Evolutionary conservation across 2,888 invertebrate species (phyloP).

Genomic region (Pseudeuparius sepicola): DNA sequence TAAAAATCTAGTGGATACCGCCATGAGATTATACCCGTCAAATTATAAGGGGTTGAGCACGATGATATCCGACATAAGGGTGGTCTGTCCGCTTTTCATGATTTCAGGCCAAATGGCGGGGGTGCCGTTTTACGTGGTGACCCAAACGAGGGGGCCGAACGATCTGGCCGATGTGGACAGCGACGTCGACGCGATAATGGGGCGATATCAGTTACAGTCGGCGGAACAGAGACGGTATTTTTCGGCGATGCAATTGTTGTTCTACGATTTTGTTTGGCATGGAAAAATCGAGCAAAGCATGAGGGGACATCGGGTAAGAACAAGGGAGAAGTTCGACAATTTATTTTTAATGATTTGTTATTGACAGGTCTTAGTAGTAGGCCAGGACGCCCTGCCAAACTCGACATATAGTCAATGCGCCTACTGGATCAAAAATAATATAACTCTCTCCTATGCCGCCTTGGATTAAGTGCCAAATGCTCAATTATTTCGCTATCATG

Average conservation of each 20-base stretch:
- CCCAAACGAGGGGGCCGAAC: slow-evolving; percentile 47
- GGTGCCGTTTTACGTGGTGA: slow-evolving; percentile 66
- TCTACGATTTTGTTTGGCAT: slow-evolving; percentile 72
- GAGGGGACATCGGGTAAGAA: slow-evolving; percentile 30
- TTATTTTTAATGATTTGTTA: too few species aligned
- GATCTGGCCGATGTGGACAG: slow-evolving; percentile 43
- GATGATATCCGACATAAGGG: slow-evolving; percentile 70
- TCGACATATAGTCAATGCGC: slow-evolving; percentile 64
- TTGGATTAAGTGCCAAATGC: slow-evolving; percentile 54
- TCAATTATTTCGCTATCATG: too few species aligned
- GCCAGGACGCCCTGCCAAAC: slow-evolving; percentile 57
- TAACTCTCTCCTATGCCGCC: slow-evolving; percentile 66
- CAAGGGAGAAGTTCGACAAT: too few species aligned
- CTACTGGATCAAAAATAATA: slow-evolving; percentile 63
- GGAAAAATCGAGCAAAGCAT: slow-evolving; percentile 58
- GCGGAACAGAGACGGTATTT: slow-evolving; percentile 66
- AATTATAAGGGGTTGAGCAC: slow-evolving; percentile 56
- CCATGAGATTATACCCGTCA: slow-evolving; percentile 55
- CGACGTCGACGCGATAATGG: slow-evolving; percentile 72
- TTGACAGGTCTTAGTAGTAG: slow-evolving; percentile 58
- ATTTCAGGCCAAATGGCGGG: slow-evolving; percentile 51
- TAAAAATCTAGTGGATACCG: slow-evolving; percentile 50
- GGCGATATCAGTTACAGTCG: slow-evolving; percentile 58
- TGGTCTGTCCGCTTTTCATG: slow-evolving; percentile 65
- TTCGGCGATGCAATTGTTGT: slow-evolving; percentile 69